Conservation (phyloP, 2,113 vertebrate genomes). For the Megaleporinus macrocephalus region DNA sequence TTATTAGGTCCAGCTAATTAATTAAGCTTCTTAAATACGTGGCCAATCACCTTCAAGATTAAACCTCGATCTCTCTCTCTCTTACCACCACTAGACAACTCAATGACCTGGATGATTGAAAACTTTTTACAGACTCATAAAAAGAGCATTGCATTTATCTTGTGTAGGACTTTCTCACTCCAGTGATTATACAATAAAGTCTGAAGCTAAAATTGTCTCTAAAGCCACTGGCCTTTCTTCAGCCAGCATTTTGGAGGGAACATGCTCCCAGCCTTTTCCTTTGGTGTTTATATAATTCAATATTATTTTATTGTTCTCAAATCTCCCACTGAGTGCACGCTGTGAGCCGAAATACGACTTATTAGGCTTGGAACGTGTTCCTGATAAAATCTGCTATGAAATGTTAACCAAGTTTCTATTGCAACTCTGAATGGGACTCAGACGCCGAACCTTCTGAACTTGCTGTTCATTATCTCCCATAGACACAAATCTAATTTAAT, state of each 20-base stretch:
- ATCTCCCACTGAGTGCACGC: background rate
- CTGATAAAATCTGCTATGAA: background rate
- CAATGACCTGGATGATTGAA: background rate
- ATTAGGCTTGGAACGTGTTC: background rate
- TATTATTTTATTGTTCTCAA: background rate
- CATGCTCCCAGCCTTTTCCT: background rate
- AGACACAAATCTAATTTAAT: too few relatives aligned
- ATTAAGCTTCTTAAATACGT: too few relatives aligned
- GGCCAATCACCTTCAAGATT: too few relatives aligned
- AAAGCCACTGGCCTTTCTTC: background rate
- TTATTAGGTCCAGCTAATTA: too few relatives aligned
- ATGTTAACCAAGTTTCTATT: background rate
- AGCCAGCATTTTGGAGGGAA: background rate
- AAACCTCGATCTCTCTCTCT: too few relatives aligned
- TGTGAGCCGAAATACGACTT: background rate
- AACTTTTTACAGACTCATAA: background rate
- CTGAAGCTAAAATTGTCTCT: background rate
- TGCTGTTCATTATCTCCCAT: too few relatives aligned
- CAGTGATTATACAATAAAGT: background rate
- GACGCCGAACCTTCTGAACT: background rate
- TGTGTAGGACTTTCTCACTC: background rate
- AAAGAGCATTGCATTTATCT: background rate
- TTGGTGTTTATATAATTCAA: background rate
- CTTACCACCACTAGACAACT: too few relatives aligned
- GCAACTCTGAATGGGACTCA: background rate